Evolutionary conservation across 2,113 vertebrate species (phyloP).

Genomic region (Gadus macrocephalus): DNA sequence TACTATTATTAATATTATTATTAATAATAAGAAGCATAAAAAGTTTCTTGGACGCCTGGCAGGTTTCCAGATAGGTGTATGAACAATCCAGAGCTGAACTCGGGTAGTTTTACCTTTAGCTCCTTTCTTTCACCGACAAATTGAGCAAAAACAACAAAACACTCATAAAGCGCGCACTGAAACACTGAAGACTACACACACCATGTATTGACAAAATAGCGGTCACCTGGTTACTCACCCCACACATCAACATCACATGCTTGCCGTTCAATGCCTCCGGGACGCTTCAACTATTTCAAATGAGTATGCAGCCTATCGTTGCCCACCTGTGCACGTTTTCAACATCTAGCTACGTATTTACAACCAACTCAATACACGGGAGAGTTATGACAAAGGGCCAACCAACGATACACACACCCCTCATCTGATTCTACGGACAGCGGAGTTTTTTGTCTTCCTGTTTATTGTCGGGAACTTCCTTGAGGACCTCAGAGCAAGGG

Average conservation of each 20-base stretch:
- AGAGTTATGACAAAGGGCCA: constrained; percentile 41
- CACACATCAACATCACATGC: constrained; percentile 57
- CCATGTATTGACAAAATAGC: constrained; percentile 42
- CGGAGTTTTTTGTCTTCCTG: constrained; percentile 82
- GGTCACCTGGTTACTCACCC: constrained; percentile 54
- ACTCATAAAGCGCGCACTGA: constrained; percentile 53
- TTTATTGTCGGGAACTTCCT: constrained; percentile 85
- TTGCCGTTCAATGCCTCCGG: constrained; percentile 20
- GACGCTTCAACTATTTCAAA: constrained; percentile 54
- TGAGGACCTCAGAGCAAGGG: constrained; percentile 15
- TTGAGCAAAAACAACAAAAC: constrained; percentile 72
- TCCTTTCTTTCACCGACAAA: constrained; percentile 73
- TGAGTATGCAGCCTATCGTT: constrained; percentile 44
- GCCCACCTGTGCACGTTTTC: constrained; percentile 42
- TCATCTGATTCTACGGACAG: constrained; percentile 45
- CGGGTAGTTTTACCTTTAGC: constrained; percentile 61
- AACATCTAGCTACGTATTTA: too few relatives aligned
- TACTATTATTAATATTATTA: background rate
- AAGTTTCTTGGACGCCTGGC: background rate
- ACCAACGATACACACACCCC: constrained; percentile 34
- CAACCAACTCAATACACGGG: constrained; percentile 31
- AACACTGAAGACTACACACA: constrained; percentile 40
- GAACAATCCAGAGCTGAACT: background rate
- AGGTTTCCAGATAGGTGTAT: background rate
- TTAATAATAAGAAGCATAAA: background rate